These are phyloP conservation scores for Temnothorax longispinosus DNA, from an alignment of 1,140 invertebrate genomes.

Conservation along the genomic window DNA sequence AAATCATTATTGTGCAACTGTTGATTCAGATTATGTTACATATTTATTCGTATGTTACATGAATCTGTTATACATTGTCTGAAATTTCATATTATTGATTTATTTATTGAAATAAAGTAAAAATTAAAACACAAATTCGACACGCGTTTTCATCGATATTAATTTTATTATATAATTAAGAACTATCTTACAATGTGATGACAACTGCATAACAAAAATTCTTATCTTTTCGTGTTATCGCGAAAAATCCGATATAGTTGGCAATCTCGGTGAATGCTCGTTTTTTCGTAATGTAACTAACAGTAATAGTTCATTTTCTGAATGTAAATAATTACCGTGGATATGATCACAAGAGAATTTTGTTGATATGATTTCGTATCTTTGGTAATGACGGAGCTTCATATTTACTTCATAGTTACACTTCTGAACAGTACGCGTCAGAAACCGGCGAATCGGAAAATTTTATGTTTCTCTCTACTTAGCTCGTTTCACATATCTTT, in stretches of 20 bases:
- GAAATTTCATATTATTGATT: neutral
- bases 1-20: neutral
- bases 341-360: neutral
- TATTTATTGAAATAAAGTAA: neutral
- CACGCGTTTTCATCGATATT: neutral
- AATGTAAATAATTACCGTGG: neutral
- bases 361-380: neutral
- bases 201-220: constrained; percentile 14
- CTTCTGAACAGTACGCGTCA: neutral
- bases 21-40: constrained; percentile 6
- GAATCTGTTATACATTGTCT: neutral
- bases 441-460: neutral
- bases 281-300: neutral
- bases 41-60: neutral
- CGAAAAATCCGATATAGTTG: neutral
- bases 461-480: neutral
- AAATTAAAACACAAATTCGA: neutral
- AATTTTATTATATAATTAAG: neutral
- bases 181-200: neutral
- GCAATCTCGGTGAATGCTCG: neutral
- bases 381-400: neutral
- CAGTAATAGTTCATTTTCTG: neutral
- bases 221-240: neutral
- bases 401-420: neutral
- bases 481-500: neutral